Evolutionary conservation across 1,140 invertebrate species (phyloP).

Genomic region (Microvelia longipes): DNA sequence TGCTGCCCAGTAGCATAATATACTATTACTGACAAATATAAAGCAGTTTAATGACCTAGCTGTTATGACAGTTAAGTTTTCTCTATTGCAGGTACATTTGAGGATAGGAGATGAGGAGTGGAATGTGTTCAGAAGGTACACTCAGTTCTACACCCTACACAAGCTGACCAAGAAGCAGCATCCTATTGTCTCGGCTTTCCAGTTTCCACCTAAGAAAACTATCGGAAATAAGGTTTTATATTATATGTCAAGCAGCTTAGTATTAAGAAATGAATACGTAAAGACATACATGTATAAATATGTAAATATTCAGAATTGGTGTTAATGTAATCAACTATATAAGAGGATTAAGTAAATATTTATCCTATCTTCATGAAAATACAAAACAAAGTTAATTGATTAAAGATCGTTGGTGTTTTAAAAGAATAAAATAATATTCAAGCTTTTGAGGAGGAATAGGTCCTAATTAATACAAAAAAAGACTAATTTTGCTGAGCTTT

Average conservation of each 20-base stretch:
- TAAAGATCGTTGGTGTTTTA: not conserved
- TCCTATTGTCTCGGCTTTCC: constrained; percentile 55
- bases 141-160: constrained; percentile 74
- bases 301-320: not conserved
- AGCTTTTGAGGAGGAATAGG: no score
- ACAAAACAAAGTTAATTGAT: not conserved
- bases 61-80: no score
- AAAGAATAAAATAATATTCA: not conserved
- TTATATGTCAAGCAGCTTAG: not conserved
- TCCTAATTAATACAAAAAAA: no score
- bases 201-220: constrained; percentile 88
- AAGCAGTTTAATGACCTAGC: no score
- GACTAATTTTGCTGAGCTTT: no score
- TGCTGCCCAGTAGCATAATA: no score
- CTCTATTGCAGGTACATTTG: constrained; percentile 66
- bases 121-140: constrained; percentile 84
- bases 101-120: constrained; percentile 76
- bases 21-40: no score
- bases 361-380: not conserved
- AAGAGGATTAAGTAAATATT: not conserved
- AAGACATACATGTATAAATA: not conserved
- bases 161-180: constrained; percentile 66
- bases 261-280: no score
- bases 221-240: constrained; percentile 64
- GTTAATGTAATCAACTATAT: not conserved